Base-by-base conservation (phyloP, 2,113 vertebrate genomes). In the Sakesphorus luctuosus region DNA sequence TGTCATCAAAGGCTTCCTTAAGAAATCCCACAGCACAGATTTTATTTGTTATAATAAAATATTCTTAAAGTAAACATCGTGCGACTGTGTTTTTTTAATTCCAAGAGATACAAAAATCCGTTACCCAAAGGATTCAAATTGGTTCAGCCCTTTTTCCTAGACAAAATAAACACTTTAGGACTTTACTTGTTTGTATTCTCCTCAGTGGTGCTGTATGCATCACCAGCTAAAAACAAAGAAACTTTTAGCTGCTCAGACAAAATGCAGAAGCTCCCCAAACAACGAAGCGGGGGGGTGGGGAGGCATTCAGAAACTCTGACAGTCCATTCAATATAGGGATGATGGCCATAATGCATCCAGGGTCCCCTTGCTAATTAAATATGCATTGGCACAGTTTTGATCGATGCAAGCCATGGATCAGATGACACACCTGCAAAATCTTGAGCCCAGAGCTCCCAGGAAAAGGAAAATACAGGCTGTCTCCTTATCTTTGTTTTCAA, bases 191-290 rank as follows among this genome's bases (percentile, higher is more conserved):
- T 99, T 98, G 98, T 98, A 99, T 99, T 98, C 98, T 98, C 98
- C 97, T 98, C 98, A 98, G 98, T 95, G 83, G 97, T 96, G 95
- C 97, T 95, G 98, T 98, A 98, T 98, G 98, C 98, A 98, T 98
- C 98, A 99, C 98, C 98, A 98, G 98, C 98, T 98, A 98, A 99
- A 99, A 99, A 99, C 98, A 99, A 99, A 99, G 98, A 98, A 98
- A 99, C 98, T 98, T 98, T 98, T 98, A 98, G 98, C 97, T 97
- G 97, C 97, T 98, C 97, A 98, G 98, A 98, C 98, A 98, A 98
- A 98, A 98, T 98, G 98, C 98, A 98, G 98, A 98, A 98, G 98
- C 98, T 98, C 98, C 98, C 98, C 98, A 98, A 98, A 98, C 98
- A 98, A 98, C 98, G 94, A 94, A 97, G 93, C 91, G 73, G 96